Evolutionary conservation across 2,888 invertebrate species (phyloP).

Genomic region (Scelioninae gen. 1): DNA sequence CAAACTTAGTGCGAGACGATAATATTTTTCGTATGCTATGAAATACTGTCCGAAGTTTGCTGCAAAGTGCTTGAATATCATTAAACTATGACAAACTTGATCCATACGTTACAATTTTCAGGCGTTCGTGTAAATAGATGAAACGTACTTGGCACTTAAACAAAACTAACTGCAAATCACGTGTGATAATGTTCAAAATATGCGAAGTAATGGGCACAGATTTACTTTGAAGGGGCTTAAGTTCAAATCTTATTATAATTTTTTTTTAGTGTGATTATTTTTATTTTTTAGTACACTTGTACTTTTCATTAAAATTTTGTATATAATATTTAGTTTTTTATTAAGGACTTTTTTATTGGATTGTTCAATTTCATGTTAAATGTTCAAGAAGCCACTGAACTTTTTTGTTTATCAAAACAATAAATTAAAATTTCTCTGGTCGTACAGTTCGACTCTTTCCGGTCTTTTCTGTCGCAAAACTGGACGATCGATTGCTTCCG

Average conservation of each 20-base stretch:
- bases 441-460: background rate
- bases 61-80: slow-evolving; percentile 15
- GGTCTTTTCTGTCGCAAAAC: background rate
- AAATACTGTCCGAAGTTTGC: slow-evolving; percentile 3
- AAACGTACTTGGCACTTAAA: slow-evolving; percentile 4
- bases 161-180: too few relatives aligned
- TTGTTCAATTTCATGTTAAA: background rate
- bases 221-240: background rate
- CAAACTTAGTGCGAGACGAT: too few relatives aligned
- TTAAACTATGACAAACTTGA: slow-evolving; percentile 35
- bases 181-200: background rate
- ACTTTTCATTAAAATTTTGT: too few relatives aligned
- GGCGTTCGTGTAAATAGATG: slow-evolving; percentile 14
- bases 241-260: background rate
- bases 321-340: too few relatives aligned
- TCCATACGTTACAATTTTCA: slow-evolving; percentile 23
- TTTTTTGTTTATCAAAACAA: background rate
- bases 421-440: background rate
- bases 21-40: background rate
- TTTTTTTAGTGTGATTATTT: background rate
- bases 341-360: background rate
- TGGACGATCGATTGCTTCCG: slow-evolving; percentile 26
- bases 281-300: background rate
- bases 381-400: too few relatives aligned
- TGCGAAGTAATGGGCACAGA: background rate